Conservation (phyloP, 1,140 invertebrate genomes). For the Geopemphigus sp. region DNA sequence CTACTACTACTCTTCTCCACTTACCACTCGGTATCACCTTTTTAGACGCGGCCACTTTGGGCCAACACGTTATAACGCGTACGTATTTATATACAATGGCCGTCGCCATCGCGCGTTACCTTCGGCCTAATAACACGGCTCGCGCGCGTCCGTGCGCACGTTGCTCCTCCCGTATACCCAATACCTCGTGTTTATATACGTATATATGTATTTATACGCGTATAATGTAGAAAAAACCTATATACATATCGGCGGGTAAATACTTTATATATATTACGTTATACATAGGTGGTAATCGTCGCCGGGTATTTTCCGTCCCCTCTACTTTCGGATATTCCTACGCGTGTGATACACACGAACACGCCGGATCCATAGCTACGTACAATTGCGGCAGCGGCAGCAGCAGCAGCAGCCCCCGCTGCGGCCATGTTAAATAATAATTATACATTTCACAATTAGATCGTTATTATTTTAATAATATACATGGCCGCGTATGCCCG, state of each 20-base stretch:
- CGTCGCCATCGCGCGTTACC: constrained; percentile 29
- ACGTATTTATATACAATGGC: neutral
- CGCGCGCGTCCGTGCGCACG: neutral
- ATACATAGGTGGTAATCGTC: too few species aligned
- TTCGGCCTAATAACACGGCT: constrained; percentile 21
- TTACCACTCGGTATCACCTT: constrained; percentile 8
- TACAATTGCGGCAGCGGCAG: too few species aligned
- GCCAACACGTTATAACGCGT: too few species aligned
- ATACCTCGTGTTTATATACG: neutral
- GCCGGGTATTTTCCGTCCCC: too few species aligned
- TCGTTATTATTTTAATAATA: constrained; percentile 2
- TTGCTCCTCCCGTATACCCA: constrained; percentile 15
- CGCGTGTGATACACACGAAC: too few species aligned
- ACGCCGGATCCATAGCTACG: too few species aligned
- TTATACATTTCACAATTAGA: constrained; percentile 13
- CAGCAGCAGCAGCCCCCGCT: neutral
- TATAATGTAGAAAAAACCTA: neutral
- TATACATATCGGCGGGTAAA: too few species aligned
- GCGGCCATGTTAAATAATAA: constrained; percentile 30
- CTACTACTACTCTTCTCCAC: neutral
- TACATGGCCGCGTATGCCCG: too few species aligned
- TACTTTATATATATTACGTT: constrained; percentile 3
- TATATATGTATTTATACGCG: neutral
- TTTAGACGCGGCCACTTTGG: constrained; percentile 7
- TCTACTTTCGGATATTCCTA: too few species aligned